Evolutionary conservation across 35 echinoderm and acorn worm genomes (phyloP).

Genomic region (Amphiura filiformis): DNA sequence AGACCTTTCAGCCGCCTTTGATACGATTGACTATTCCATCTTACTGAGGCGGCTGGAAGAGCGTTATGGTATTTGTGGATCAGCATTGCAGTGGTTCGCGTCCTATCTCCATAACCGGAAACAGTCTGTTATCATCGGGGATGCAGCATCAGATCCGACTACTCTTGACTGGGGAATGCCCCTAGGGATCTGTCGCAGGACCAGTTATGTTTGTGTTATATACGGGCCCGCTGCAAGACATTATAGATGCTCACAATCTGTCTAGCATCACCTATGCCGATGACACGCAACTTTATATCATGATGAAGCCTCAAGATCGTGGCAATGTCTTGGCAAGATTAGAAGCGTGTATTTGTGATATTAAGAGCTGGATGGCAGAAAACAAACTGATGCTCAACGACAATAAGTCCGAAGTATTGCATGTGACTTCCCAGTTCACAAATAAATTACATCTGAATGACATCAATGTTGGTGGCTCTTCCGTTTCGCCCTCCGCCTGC

Average conservation of each 20-base stretch:
- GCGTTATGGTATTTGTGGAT: background rate
- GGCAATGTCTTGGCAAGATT: background rate
- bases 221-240: background rate
- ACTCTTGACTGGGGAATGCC: background rate
- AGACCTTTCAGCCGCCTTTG: conserved; percentile 7
- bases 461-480: background rate
- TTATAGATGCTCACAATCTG: conserved; percentile 5
- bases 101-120: background rate
- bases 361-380: background rate
- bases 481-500: background rate
- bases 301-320: background rate
- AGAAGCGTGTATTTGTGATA: too few relatives aligned
- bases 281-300: conserved; percentile 1
- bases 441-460: too few relatives aligned
- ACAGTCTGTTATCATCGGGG: conserved; percentile 1
- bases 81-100: background rate
- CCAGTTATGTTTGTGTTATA: conserved; percentile 10
- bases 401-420: background rate
- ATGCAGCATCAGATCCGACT: background rate
- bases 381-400: background rate
- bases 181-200: conserved; percentile 1
- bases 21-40: background rate
- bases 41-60: background rate
- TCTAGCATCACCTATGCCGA: background rate
- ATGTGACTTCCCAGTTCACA: background rate